These are phyloP conservation scores for Passerina amoena DNA, from an alignment of 2,113 vertebrate species.

Conservation along the genomic window DNA sequence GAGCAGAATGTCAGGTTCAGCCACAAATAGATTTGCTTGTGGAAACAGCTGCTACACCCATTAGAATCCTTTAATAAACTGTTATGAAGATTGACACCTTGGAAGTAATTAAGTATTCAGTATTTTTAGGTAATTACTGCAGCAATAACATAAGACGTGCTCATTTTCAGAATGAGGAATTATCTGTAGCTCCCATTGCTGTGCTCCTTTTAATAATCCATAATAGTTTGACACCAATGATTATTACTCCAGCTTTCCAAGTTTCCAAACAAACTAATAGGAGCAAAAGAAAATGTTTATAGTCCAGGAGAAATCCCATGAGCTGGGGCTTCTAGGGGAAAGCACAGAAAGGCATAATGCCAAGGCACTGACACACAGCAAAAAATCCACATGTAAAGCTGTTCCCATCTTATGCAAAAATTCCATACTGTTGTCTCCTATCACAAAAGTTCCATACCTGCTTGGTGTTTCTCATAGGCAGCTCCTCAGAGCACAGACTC, in stretches of 20 bases:
- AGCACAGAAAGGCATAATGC: not conserved
- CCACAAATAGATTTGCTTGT: constrained; percentile 42
- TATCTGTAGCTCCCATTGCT: constrained; percentile 38
- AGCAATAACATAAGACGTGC: constrained; percentile 63
- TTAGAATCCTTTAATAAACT: constrained; percentile 72
- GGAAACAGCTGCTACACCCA: constrained; percentile 70
- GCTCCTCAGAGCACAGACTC: no score
- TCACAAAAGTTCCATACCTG: no score
- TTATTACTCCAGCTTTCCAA: constrained; percentile 64
- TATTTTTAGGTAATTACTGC: constrained; percentile 76
- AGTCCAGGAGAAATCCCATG: not conserved
- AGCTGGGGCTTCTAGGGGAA: not conserved
- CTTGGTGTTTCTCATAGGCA: no score
- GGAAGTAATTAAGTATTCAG: constrained; percentile 77
- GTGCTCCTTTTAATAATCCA: constrained; percentile 61
- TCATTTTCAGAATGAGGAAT: constrained; percentile 63
- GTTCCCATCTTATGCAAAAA: no score
- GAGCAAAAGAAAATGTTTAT: not conserved
- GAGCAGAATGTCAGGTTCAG: constrained; percentile 59
- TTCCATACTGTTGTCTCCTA: no score
- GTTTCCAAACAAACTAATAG: constrained; percentile 54
- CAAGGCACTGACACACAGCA: not conserved
- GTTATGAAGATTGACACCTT: constrained; percentile 78
- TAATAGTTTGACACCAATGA: constrained; percentile 62
- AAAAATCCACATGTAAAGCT: not conserved